Percentiles rank a stretch among this genome's conserved stretches.
phyloP scores from a whole-genome alignment of 2,113 vertebrate species.

The Dasyurus viverrinus region DNA sequence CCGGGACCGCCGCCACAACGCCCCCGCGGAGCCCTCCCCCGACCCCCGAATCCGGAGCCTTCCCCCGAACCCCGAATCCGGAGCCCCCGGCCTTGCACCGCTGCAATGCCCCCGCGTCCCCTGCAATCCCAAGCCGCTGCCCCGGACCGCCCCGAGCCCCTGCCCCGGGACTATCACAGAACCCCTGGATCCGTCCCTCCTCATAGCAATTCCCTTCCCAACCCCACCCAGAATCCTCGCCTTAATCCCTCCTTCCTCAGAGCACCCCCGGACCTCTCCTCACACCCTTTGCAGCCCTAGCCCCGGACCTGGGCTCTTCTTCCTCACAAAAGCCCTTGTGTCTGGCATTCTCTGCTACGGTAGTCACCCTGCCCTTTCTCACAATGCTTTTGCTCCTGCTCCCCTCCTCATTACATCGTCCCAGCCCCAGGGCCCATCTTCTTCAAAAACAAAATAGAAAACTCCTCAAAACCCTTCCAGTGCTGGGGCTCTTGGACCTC shows the following conservation, averaged over 20 bases:
- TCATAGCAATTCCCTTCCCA: too few species aligned
- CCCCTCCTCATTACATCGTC: neutral
- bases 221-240: neutral
- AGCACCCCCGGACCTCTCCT: neutral
- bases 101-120: too few species aligned
- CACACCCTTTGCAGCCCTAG: neutral
- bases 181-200: too few species aligned
- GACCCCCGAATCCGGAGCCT: too few species aligned
- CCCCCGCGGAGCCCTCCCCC: too few species aligned
- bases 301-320: neutral
- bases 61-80: too few species aligned
- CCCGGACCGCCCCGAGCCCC: neutral
- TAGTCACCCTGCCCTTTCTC: neutral
- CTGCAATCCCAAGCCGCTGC: too few species aligned
- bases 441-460: too few species aligned
- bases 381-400: neutral
- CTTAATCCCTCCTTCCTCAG: neutral
- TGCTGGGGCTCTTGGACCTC: conserved; percentile 29
- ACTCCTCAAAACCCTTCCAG: neutral
- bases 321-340: too few species aligned
- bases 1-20: too few species aligned
- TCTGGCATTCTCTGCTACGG: neutral
- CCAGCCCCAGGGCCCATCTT: neutral
- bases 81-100: too few species aligned
- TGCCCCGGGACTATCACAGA: too few species aligned